Conservation (phyloP, 2,888 invertebrate genomes). For the Cheilosia impressa region DNA sequence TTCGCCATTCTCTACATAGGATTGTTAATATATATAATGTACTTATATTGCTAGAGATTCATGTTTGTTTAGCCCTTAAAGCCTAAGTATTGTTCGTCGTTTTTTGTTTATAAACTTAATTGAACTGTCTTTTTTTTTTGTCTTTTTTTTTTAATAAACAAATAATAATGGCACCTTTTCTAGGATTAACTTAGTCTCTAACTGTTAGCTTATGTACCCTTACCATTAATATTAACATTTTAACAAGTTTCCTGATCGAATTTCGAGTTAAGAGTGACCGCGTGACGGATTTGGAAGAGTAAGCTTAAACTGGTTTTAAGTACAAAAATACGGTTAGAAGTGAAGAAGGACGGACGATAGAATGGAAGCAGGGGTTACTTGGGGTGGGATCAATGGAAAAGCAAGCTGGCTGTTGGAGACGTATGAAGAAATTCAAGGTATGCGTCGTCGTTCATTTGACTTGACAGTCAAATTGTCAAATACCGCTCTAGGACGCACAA, state of each 20-base stretch:
- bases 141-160: background rate
- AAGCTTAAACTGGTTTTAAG: too few species aligned
- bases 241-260: conserved; percentile 29
- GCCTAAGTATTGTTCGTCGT: conserved; percentile 23
- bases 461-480: too few species aligned
- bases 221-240: conserved; percentile 43
- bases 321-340: too few species aligned
- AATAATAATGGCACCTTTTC: conserved; percentile 52
- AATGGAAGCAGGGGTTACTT: too few species aligned
- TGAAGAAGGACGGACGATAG: too few species aligned
- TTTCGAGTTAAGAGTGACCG: conserved; percentile 24
- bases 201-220: conserved; percentile 28
- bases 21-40: conserved; percentile 34
- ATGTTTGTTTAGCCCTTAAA: conserved; percentile 26
- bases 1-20: conserved; percentile 28
- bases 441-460: too few species aligned
- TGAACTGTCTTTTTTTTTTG: conserved; percentile 48
- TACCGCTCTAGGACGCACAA: too few species aligned
- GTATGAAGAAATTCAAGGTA: too few species aligned
- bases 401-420: too few species aligned
- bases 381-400: too few species aligned
- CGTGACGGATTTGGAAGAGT: background rate
- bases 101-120: conserved; percentile 11
- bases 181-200: conserved; percentile 53
- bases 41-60: conserved; percentile 51